Evolutionary conservation across 2,113 vertebrate species (phyloP), one percentile per base, ranked within the genome.

Genomic region (Nestor notabilis): DNA sequence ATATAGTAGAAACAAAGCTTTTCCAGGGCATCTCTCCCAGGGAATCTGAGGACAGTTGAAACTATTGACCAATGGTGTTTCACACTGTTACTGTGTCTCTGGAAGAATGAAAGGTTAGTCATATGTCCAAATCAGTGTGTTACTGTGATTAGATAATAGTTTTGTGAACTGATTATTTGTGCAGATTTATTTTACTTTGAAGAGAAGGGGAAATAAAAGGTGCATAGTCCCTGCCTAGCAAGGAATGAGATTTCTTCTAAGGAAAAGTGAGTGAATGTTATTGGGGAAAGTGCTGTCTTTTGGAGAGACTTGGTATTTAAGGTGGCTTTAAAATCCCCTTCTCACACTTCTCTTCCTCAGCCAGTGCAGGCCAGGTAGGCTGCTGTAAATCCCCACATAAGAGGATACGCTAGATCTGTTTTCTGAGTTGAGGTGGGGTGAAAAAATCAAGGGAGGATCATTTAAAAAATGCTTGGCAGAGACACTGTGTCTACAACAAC

Each of bases 31-130:
- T 4, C 17, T 61, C 24, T 95, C 41, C 44, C 71, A 72, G 79
- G 79, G 44, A 60, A 64, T 20, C 12, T 44, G 60, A 61, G 60
- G 14, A 60, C 50, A 58, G 37, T 5, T 61, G 33, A 17, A 37
- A 14, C 21, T 29, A 35, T 11, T 75, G 77, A 11, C 29, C 47
- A 15, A 1, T 25, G 61, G 23, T 47, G 39, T 87, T 89, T 58
- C 0, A 2, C 69, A 44, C 50, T 63, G 13, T 63, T 75, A 7
- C 11, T 37, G 0, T 5, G 6, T 6, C 77, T 65, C 53, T 58
- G 69, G 21, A 28, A 41, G 37, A n/a, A 66, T 2, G 7, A 50
- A 55, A 75, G 27, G 3, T 10, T 43, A 55, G 43, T 27, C 52
- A 15, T 17, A 27, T 14, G 14, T 17, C 12, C 52, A 35, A 23